Evolutionary conservation across 2,113 vertebrate genomes (phyloP), one percentile per base, ranked within the genome.

Genomic region (Uropsilus gracilis): DNA sequence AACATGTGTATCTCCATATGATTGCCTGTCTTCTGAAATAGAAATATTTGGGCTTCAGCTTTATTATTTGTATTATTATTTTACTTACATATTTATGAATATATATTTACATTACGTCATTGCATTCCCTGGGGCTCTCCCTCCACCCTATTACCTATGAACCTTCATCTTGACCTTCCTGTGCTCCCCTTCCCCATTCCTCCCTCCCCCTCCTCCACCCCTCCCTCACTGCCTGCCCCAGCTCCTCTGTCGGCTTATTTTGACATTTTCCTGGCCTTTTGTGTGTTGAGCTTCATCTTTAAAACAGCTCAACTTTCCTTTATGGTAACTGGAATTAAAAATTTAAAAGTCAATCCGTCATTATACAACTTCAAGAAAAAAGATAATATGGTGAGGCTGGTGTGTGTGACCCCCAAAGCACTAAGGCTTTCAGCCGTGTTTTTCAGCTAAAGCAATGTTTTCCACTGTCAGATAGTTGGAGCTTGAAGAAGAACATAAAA

Each of bases 201-300:
- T n/a, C n/a, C n/a, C n/a, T n/a, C n/a, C n/a, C n/a, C n/a, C n/a
- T n/a, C n/a, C n/a, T n/a, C n/a, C n/a, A n/a, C n/a, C n/a, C n/a
- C n/a, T n/a, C n/a, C n/a, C n/a, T n/a, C n/a, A n/a, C n/a, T n/a
- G n/a, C n/a, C n/a, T n/a, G n/a, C n/a, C n/a, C n/a, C n/a, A n/a
- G n/a, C n/a, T n/a, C n/a, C n/a, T n/a, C n/a, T n/a, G n/a, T n/a
- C n/a, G n/a, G n/a, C n/a, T n/a, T n/a, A n/a, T n/a, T n/a, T n/a
- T n/a, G n/a, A n/a, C n/a, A n/a, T n/a, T n/a, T n/a, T n/a, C n/a
- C n/a, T n/a, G n/a, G n/a, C n/a, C n/a, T n/a, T n/a, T n/a, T n/a
- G n/a, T n/a, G n/a, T n/a, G n/a, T n/a, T n/a, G 24, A 73, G 86
- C 26, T 93, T 92, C 64, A 86, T 44, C 66, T 89, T 93, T 88